Conservation (phyloP, 2,113 vertebrate species). For the Bubalus kerabau region DNA sequence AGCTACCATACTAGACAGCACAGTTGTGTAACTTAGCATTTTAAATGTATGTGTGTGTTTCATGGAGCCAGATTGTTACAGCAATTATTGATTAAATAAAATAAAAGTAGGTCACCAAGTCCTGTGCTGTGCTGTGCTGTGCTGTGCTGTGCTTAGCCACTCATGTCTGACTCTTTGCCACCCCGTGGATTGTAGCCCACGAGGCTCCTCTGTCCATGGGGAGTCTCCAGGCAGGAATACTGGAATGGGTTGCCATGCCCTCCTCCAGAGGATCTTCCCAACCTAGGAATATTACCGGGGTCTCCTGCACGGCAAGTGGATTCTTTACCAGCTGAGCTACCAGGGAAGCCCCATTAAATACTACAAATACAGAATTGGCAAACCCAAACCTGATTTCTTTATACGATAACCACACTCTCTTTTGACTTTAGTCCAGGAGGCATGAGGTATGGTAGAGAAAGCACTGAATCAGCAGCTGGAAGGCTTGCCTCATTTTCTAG, state of each 20-base stretch:
- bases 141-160: background rate
- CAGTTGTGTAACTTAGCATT: background rate
- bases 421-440: background rate
- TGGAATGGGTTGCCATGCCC: background rate
- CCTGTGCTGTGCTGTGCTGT: background rate
- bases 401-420: background rate
- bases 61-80: background rate
- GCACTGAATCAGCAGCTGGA: background rate
- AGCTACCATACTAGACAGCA: background rate
- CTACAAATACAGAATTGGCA: background rate
- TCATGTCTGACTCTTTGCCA: background rate
- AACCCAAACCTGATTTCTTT: background rate
- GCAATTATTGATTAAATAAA: background rate
- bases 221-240: background rate
- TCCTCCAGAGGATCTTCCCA: background rate
- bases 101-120: background rate
- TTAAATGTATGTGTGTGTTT: conserved; percentile 17
- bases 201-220: background rate
- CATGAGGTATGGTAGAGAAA: background rate
- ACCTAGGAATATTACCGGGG: background rate
- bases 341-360: background rate
- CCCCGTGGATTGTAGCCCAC: background rate
- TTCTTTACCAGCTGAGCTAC: background rate
- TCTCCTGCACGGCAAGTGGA: background rate
- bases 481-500: background rate